Evolutionary conservation across 2,888 invertebrate species (phyloP).

Genomic region (Drosophila robusta): DNA sequence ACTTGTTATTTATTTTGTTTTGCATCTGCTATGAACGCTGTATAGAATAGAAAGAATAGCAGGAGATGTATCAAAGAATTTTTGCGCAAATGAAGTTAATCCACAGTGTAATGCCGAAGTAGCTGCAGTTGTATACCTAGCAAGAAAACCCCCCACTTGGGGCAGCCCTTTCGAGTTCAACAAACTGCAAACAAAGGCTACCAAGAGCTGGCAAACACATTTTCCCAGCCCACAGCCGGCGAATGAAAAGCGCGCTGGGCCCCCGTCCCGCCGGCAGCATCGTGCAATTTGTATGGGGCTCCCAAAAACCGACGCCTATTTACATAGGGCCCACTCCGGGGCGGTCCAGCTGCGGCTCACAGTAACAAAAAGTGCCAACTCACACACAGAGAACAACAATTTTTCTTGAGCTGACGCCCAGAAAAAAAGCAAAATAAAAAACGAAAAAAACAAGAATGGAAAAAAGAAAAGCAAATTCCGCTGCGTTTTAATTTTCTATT

Average conservation of each 20-base stretch:
- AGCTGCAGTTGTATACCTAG: slow-evolving; percentile 15
- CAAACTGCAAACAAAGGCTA: slow-evolving; percentile 55
- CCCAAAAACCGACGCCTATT: slow-evolving; percentile 58
- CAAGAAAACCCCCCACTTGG: neutral
- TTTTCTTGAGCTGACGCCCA: slow-evolving; percentile 67
- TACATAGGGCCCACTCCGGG: slow-evolving; percentile 52
- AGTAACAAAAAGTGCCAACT: slow-evolving; percentile 50
- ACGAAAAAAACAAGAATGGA: slow-evolving; percentile 20
- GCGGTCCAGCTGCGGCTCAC: slow-evolving; percentile 29
- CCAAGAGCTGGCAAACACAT: slow-evolving; percentile 24
- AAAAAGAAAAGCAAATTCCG: slow-evolving; percentile 54
- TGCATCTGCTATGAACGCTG: no score
- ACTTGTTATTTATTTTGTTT: neutral
- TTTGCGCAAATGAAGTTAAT: slow-evolving; percentile 15
- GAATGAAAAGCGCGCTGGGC: slow-evolving; percentile 14
- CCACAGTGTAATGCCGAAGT: slow-evolving; percentile 1
- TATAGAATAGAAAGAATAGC: no score
- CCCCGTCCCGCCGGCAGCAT: slow-evolving; percentile 31
- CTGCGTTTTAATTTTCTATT: slow-evolving; percentile 77
- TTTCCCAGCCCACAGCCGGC: slow-evolving; percentile 8
- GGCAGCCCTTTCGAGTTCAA: slow-evolving; percentile 39
- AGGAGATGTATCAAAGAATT: no score
- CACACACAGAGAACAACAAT: slow-evolving; percentile 60
- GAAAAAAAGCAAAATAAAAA: slow-evolving; percentile 3
- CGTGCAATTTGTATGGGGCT: slow-evolving; percentile 58